Evolutionary conservation across 2,113 vertebrate species (phyloP), one percentile per base, ranked within the genome.

Genomic region (Atherinomorus stipes): DNA sequence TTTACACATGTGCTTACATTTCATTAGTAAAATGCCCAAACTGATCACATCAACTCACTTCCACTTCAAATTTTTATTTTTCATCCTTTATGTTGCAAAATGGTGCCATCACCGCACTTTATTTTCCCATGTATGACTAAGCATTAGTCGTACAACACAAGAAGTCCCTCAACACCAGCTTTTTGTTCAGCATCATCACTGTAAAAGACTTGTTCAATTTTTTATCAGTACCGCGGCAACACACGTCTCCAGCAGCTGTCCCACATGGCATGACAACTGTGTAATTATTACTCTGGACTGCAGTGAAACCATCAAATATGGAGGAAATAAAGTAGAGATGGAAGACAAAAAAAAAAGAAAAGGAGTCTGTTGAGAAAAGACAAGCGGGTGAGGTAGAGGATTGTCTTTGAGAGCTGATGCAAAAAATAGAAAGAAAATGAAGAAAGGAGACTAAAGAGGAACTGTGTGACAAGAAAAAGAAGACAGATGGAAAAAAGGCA

Each of bases 271-370:
- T 64, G 49, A 63, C 64, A 60, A 75, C 71, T 57, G 70, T 66
- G 53, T 84, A 74, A 89, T 88, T 73, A 88, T 85, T 87, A 88
- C 71, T 71, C 68, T 25, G 78, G 64, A 73, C 37, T 2, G 45
- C 44, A 50, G 64, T 22, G 45, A 78, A 69, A 45, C 83, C 84
- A 88, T 89, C 19, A 91, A 92, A 88, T 89, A 90, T 90, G 82
- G 71, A 91, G 52, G 53, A 52, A 45, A 22, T 18, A 11, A 62
- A 38, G 47, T 61, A 57, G 40, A 57, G 53, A 13, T 15, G 21
- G 2, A 44, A 51, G 72, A 9, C n/a, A 21, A 0, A 1, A 57
- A n/a, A 21, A 66, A 18, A 58, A 54, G 53, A 59, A 61, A 50
- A 57, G 2, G 23, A 61, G 26, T 77, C 38, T 42, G 59, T 11